phyloP scores from a whole-genome alignment of 1,140 invertebrate genomes.

The Dendroctonus ponderosae region DNA sequence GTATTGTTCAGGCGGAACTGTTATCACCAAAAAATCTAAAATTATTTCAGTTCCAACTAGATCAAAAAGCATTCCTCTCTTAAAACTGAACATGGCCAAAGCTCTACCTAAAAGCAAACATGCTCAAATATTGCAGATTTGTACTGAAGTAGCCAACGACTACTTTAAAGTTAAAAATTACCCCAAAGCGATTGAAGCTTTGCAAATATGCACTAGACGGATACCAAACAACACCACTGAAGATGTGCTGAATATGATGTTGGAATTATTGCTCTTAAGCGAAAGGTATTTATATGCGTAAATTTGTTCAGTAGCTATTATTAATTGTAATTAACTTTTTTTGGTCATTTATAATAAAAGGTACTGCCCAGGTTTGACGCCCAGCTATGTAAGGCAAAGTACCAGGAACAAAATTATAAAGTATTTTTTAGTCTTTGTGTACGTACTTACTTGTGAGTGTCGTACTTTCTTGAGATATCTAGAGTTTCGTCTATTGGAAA shows the following conservation, averaged over 20 bases:
- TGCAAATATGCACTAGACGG: conserved; percentile 73
- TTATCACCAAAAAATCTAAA: not conserved
- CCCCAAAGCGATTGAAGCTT: conserved; percentile 69
- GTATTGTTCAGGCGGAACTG: not conserved
- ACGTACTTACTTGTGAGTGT: no score
- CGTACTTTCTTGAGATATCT: no score
- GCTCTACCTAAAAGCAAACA: conserved; percentile 60
- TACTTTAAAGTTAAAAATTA: conserved; percentile 75
- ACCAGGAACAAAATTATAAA: no score
- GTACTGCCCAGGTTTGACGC: no score
- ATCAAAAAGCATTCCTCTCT: conserved; percentile 57
- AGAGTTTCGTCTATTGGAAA: no score
- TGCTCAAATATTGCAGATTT: conserved; percentile 69
- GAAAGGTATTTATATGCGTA: conserved; percentile 53
- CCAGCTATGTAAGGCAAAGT: no score
- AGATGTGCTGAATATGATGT: conserved; percentile 80
- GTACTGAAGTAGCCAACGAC: conserved; percentile 71
- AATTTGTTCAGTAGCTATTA: not conserved
- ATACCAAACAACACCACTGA: conserved; percentile 64
- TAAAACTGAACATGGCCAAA: conserved; percentile 72
- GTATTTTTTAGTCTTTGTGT: no score
- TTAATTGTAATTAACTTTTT: no score
- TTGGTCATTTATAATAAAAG: no score
- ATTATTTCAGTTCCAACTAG: conserved; percentile 14
- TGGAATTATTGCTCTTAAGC: conserved; percentile 75